phyloP scores from a whole-genome alignment of 2,888 invertebrate species.

The Campoplex capitator region DNA sequence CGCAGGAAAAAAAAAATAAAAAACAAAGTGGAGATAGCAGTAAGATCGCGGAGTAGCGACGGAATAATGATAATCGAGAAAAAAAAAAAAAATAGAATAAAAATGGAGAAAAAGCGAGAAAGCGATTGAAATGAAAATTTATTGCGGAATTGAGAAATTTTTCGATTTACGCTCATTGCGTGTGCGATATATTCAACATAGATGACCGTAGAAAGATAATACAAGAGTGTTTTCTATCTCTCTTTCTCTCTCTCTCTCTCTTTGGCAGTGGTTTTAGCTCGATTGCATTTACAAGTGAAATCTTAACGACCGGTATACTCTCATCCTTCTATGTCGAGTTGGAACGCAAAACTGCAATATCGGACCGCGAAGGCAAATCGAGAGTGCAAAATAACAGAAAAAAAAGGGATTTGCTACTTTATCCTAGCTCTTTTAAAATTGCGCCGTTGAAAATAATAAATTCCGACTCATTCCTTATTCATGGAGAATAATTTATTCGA shows the following conservation, averaged over 20 bases:
- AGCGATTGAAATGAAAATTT: conserved; percentile 45
- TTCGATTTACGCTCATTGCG: conserved; percentile 43
- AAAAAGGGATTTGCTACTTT: background rate
- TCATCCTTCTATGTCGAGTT: conserved; percentile 18
- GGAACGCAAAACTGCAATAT: conserved; percentile 38
- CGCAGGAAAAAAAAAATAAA: background rate
- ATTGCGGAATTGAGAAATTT: conserved; percentile 56
- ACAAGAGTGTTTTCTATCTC: conserved; percentile 4
- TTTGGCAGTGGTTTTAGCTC: conserved; percentile 64
- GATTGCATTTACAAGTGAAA: conserved; percentile 69
- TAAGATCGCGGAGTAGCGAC: background rate
- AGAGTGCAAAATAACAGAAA: background rate
- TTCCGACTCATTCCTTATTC: conserved; percentile 25
- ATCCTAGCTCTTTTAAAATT: conserved; percentile 17
- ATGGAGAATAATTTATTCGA: conserved; percentile 12
- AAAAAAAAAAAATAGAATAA: background rate
- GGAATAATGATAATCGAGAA: conserved; percentile 32
- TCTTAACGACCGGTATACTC: conserved; percentile 53
- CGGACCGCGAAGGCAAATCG: background rate
- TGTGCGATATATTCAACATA: conserved; percentile 45
- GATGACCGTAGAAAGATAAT: conserved; percentile 26
- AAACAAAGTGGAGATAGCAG: background rate
- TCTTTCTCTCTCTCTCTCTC: conserved; percentile 5
- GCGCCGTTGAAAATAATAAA: conserved; percentile 5
- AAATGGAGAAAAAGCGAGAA: background rate